Evolutionary conservation across 1,140 invertebrate genomes (phyloP).

Genomic region (Cherax destructor): DNA sequence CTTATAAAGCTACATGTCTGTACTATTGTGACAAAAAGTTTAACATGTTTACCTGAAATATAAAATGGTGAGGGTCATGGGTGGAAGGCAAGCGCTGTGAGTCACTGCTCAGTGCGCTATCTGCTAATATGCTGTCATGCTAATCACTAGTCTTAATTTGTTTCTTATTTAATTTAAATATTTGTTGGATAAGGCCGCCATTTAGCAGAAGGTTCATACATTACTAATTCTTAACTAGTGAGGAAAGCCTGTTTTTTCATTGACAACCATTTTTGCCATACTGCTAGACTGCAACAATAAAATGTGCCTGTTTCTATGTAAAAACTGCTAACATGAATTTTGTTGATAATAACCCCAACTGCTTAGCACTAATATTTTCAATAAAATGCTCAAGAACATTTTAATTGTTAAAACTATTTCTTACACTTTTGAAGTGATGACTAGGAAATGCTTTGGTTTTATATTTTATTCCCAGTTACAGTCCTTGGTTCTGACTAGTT

Average conservation of each 20-base stretch:
- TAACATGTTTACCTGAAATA: not conserved
- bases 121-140: not conserved
- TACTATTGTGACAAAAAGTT: not conserved
- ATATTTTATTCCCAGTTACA: not conserved
- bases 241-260: not conserved
- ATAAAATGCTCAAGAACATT: not conserved
- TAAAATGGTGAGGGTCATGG: not conserved
- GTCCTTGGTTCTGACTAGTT: not conserved
- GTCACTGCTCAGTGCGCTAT: too few species aligned
- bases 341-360: not conserved
- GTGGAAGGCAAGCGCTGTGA: not conserved
- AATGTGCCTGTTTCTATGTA: not conserved
- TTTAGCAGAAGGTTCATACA: not conserved
- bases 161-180: not conserved
- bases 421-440: not conserved
- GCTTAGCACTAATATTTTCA: not conserved
- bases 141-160: not conserved
- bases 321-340: not conserved
- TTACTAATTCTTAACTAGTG: not conserved
- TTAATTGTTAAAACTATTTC: not conserved
- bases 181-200: conserved; percentile 5
- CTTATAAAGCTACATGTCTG: not conserved
- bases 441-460: not conserved
- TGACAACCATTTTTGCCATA: too few species aligned
- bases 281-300: too few species aligned